A percentile compares a stretch with the other conserved stretches of the same genome.
Conservation (phyloP, 2,888 invertebrate genomes). For the Leptopilina myrica region DNA sequence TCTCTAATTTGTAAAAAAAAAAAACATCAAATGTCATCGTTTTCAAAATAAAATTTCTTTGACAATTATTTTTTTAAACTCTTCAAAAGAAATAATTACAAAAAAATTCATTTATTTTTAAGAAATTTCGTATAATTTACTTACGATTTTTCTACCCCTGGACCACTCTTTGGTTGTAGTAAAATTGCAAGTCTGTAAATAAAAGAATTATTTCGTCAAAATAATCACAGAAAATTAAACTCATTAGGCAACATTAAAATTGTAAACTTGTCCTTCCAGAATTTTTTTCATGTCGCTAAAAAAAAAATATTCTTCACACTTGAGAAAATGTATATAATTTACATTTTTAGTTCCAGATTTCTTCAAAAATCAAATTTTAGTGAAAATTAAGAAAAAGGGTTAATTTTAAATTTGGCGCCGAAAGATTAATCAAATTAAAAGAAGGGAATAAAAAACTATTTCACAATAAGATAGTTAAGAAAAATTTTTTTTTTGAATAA, state of each 20-base stretch:
- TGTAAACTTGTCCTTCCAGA: background rate
- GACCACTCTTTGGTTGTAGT: constrained; percentile 88
- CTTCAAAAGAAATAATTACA: no score
- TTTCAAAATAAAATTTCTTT: background rate
- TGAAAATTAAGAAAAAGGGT: no score
- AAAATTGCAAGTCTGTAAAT: constrained; percentile 85
- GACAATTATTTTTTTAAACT: no score
- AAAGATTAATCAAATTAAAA: background rate
- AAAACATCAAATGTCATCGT: background rate
- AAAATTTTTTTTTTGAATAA: background rate
- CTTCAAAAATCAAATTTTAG: no score
- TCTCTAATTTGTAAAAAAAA: constrained; percentile 13
- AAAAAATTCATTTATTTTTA: background rate
- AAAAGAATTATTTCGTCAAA: constrained; percentile 47
- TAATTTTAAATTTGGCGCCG: background rate
- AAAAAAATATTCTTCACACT: background rate
- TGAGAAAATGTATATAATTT: background rate
- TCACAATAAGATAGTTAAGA: background rate
- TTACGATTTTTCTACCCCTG: constrained; percentile 87
- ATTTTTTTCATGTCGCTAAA: no score
- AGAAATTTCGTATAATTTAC: constrained; percentile 68
- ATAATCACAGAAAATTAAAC: background rate
- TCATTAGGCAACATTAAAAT: background rate
- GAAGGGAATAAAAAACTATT: background rate
- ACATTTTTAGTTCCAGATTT: no score